These are phyloP conservation scores for Aegotheles bennettii DNA, from an alignment of 2,113 vertebrate species.

Conservation along the genomic window DNA sequence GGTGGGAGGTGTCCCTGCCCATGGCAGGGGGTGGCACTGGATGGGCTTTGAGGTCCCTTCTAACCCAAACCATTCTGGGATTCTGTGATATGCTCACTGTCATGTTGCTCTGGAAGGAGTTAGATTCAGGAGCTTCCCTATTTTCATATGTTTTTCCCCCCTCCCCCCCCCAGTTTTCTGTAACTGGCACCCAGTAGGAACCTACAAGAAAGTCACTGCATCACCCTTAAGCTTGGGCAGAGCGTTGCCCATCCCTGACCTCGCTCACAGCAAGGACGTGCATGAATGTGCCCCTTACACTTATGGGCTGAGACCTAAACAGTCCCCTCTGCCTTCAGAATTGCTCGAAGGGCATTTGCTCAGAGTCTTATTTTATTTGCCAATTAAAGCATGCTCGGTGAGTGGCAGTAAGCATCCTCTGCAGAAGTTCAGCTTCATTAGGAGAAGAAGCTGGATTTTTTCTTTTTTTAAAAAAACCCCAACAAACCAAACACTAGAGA, in stretches of 20 bases:
- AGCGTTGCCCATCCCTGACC: background rate
- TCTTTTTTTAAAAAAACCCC: background rate
- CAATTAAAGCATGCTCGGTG: background rate
- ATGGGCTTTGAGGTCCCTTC: no score
- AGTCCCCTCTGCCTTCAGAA: background rate
- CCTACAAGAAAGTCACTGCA: background rate
- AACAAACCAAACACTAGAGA: no score
- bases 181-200: no score
- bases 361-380: background rate
- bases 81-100: fast-evolving
- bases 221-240: background rate
- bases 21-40: no score
- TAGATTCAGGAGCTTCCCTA: background rate
- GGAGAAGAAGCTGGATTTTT: background rate
- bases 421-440: background rate
- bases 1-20: no score
- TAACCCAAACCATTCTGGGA: no score
- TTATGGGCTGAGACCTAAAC: background rate
- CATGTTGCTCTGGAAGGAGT: background rate
- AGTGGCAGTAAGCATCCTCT: background rate
- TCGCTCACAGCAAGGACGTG: fast-evolving
- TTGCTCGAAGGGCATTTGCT: background rate
- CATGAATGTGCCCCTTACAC: fast-evolving
- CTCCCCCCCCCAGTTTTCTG: fast-evolving
- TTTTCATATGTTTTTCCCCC: background rate